phyloP scores from a whole-genome alignment of 2,888 invertebrate species.

The Syrista parreyssii region DNA sequence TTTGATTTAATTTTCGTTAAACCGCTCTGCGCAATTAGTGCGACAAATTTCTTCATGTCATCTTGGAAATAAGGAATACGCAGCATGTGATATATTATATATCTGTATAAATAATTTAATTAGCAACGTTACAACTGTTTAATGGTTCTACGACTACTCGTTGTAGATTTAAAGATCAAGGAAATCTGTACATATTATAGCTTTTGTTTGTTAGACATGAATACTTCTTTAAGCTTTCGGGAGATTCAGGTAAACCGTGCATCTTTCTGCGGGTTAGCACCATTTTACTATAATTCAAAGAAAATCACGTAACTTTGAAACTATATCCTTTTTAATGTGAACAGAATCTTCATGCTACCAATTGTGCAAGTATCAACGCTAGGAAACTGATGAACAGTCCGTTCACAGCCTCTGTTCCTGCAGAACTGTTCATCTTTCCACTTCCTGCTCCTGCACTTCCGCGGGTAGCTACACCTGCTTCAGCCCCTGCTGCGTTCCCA shows the following conservation, averaged over 20 bases:
- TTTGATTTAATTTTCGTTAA: too few relatives aligned
- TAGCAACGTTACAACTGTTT: not conserved
- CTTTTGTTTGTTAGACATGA: not conserved
- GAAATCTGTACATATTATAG: not conserved
- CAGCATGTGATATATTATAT: not conserved
- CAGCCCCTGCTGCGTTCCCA: not conserved
- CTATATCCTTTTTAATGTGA: not conserved
- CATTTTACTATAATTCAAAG: not conserved
- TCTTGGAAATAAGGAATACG: not conserved
- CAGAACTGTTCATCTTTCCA: not conserved
- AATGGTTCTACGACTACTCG: not conserved
- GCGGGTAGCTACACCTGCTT: not conserved
- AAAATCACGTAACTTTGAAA: too few relatives aligned
- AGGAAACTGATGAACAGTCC: not conserved
- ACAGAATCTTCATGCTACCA: not conserved
- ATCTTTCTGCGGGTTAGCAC: not conserved
- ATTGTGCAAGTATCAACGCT: not conserved
- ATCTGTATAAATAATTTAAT: conserved; percentile 4
- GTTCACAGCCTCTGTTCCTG: not conserved
- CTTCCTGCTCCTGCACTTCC: not conserved
- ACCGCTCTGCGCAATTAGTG: not conserved
- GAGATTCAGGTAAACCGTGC: not conserved
- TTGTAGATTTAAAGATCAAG: not conserved
- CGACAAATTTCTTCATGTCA: too few relatives aligned
- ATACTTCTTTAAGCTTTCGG: not conserved